phyloP scores from a whole-genome alignment of 2,888 invertebrate genomes.

The Brachyopa scutellaris region DNA sequence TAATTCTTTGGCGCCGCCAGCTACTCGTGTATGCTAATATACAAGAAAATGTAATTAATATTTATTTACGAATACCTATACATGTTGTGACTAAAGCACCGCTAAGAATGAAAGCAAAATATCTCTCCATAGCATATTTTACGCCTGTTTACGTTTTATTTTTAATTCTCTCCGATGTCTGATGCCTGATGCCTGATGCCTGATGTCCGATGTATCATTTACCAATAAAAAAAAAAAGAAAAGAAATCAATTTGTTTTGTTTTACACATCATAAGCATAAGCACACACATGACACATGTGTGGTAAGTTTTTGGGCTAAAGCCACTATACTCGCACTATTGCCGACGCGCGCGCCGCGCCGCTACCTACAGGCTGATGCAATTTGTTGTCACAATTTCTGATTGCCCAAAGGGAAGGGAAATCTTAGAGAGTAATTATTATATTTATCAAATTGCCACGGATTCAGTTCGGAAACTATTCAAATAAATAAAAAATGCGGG shows the following conservation, averaged over 20 bases:
- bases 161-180: no score
- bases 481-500: slow-evolving; percentile 40
- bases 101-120: background rate
- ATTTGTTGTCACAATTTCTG: slow-evolving; percentile 53
- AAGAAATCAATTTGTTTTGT: background rate
- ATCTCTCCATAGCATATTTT: background rate
- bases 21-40: background rate
- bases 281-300: slow-evolving; percentile 6
- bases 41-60: background rate
- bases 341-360: background rate
- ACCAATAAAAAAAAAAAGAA: background rate
- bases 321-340: background rate
- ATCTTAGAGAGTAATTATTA: slow-evolving; percentile 12
- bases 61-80: background rate
- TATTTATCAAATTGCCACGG: slow-evolving; percentile 27
- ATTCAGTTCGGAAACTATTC: slow-evolving; percentile 9
- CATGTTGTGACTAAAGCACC: background rate
- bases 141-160: background rate
- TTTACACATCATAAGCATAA: slow-evolving; percentile 6
- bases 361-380: slow-evolving; percentile 55
- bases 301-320: slow-evolving; percentile 19
- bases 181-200: no score
- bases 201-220: no score
- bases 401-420: slow-evolving; percentile 16
- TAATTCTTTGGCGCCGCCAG: no score